These are phyloP conservation scores for Dasypolia templi DNA, from an alignment of 2,888 invertebrate genomes.

Conservation along the genomic window DNA sequence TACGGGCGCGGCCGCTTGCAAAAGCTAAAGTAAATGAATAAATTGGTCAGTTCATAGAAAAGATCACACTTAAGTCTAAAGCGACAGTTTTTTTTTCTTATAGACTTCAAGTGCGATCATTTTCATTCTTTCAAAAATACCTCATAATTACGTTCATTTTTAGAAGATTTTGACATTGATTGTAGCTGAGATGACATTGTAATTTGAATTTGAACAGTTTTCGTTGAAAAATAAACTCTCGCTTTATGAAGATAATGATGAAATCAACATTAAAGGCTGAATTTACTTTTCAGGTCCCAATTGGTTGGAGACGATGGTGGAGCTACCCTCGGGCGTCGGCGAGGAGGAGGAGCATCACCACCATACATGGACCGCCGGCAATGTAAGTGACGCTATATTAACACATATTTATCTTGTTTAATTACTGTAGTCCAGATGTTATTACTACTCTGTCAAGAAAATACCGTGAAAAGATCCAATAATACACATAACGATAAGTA, in stretches of 20 bases:
- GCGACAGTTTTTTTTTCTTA: no score
- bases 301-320: conserved; percentile 82
- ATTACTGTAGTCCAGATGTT: not conserved
- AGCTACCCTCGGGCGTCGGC: conserved; percentile 79
- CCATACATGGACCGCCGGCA: conserved; percentile 66
- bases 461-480: no score
- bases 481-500: no score
- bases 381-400: conserved; percentile 69
- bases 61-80: no score
- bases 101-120: no score
- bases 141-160: no score
- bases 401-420: not conserved
- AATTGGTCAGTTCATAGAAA: no score
- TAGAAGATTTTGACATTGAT: no score
- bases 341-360: conserved; percentile 77
- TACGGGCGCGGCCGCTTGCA: no score
- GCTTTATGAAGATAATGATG: fast-evolving
- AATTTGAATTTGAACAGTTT: not conserved
- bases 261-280: not conserved
- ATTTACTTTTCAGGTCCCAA: conserved; percentile 71
- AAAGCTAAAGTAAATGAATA: no score
- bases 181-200: not conserved
- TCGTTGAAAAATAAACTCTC: not conserved
- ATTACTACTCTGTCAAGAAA: no score
- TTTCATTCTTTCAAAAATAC: no score